These are phyloP conservation scores for Bubalus kerabau DNA, from an alignment of 2,113 vertebrate genomes.

Conservation along the genomic window DNA sequence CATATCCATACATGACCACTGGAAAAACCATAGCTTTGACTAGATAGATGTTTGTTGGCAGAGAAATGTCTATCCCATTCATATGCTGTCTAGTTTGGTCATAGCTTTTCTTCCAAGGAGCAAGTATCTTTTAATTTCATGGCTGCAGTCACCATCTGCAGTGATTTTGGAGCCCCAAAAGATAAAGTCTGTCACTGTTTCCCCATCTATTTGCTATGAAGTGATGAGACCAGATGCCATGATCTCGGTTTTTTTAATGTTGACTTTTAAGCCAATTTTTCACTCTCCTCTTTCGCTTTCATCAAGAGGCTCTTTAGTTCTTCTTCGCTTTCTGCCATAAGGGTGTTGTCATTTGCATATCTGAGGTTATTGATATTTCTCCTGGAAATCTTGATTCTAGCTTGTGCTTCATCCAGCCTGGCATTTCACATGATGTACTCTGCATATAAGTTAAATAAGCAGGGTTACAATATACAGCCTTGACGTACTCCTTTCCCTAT, in stretches of 20 bases:
- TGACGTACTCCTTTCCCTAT: neutral
- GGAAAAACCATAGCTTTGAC: neutral
- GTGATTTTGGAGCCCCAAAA: neutral
- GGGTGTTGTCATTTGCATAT: neutral
- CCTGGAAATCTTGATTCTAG: neutral
- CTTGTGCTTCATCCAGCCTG: neutral
- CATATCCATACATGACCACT: neutral
- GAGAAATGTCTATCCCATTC: neutral
- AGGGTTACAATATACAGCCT: neutral
- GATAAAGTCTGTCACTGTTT: neutral
- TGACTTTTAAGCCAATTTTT: neutral
- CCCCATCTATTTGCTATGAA: neutral
- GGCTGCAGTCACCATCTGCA: neutral
- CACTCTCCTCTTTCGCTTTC: neutral
- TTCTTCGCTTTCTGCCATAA: neutral
- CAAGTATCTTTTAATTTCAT: neutral
- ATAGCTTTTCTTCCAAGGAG: neutral
- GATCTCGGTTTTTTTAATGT: neutral
- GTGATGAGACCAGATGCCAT: neutral
- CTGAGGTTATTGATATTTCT: neutral
- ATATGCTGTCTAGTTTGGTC: neutral
- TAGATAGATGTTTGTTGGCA: neutral
- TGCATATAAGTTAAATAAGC: neutral
- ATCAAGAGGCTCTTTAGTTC: neutral
- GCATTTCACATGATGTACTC: neutral